Percentiles rank a stretch among this genome's conserved stretches.
Evolutionary conservation across 2,888 invertebrate species (phyloP).

Genomic region (Apomyelois bistriatella): DNA sequence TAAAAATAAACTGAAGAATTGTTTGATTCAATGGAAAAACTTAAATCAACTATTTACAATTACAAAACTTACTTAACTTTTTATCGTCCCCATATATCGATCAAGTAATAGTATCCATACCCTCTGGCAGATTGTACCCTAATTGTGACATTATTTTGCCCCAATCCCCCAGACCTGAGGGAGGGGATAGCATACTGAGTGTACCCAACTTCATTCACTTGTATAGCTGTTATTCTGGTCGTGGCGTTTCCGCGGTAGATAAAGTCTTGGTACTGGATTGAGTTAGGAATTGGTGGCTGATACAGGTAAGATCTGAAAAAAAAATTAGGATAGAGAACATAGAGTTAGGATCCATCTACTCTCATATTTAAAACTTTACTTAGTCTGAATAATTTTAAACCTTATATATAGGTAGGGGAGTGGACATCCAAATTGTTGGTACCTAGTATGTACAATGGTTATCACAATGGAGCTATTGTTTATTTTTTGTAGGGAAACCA

Average conservation of each 20-base stretch:
- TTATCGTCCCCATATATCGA: constrained; percentile 22
- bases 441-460: no score
- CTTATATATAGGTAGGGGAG: no score
- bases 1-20: no score
- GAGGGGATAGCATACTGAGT: constrained; percentile 47
- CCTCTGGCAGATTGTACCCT: constrained; percentile 48
- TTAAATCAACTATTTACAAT: no score
- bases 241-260: constrained; percentile 43
- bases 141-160: constrained; percentile 43
- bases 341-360: no score
- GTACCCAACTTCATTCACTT: constrained; percentile 47
- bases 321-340: not conserved
- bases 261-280: constrained; percentile 54
- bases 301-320: constrained; percentile 39
- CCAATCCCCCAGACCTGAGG: constrained; percentile 42
- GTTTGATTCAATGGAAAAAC: no score
- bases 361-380: no score
- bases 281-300: constrained; percentile 34
- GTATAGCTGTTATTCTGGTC: constrained; percentile 45
- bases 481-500: no score
- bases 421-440: no score
- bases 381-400: no score
- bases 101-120: constrained; percentile 52
- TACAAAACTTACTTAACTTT: not conserved
- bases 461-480: no score